A percentile compares a stretch with the other conserved stretches of the same genome.
phyloP scores from a whole-genome alignment of 2,888 invertebrate genomes.

The Cantharis rufa region DNA sequence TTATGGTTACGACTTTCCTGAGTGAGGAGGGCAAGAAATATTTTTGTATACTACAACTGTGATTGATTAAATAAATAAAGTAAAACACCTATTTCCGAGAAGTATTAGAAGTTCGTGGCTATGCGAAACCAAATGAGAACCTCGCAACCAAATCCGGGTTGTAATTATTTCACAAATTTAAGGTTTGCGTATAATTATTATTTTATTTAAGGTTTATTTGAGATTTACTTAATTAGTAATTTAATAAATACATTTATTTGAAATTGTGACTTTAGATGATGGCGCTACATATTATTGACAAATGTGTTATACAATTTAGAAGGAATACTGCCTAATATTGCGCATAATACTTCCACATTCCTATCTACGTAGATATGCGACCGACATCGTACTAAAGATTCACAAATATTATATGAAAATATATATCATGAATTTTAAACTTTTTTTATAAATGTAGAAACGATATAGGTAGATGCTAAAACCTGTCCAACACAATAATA shows the following conservation, averaged over 20 bases:
- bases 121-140: too few relatives aligned
- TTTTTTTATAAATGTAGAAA: constrained; percentile 36
- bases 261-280: background rate
- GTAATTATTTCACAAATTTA: too few relatives aligned
- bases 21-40: too few relatives aligned
- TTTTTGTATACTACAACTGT: too few relatives aligned
- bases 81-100: too few relatives aligned
- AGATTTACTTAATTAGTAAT: background rate
- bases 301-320: constrained; percentile 27
- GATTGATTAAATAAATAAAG: too few relatives aligned
- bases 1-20: too few relatives aligned
- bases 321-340: constrained; percentile 5
- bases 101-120: too few relatives aligned
- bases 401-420: constrained; percentile 27
- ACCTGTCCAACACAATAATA: constrained; percentile 28
- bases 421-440: constrained; percentile 39
- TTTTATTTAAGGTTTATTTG: background rate
- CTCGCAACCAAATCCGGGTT: too few relatives aligned
- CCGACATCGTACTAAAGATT: constrained; percentile 31
- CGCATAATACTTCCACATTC: constrained; percentile 34
- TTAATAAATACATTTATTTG: background rate
- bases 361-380: constrained; percentile 30
- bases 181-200: too few relatives aligned
- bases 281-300: background rate
- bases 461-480: constrained; percentile 32